phyloP scores from a whole-genome alignment of 1,140 invertebrate genomes.

The Cyrtorhinus lividipennis region DNA sequence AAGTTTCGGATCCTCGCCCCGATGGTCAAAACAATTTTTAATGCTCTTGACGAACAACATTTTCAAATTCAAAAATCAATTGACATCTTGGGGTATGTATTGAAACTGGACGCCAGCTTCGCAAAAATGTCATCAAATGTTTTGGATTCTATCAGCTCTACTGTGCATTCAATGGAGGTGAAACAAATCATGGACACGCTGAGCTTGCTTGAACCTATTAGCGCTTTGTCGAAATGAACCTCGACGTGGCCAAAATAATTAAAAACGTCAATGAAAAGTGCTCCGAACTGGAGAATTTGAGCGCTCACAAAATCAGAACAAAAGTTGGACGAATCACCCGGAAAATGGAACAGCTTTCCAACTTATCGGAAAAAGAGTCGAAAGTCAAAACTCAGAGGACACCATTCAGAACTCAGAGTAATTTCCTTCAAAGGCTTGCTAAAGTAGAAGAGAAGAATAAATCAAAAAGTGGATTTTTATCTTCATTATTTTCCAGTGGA shows the following conservation, averaged over 20 bases:
- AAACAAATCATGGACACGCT: constrained; percentile 12
- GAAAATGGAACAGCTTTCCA: neutral
- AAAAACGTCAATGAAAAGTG: neutral
- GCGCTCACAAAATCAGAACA: constrained; percentile 8
- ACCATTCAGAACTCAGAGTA: constrained; percentile 12
- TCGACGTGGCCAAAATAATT: neutral
- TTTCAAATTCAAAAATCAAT: neutral
- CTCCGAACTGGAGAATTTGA: neutral
- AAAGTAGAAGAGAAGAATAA: constrained; percentile 14
- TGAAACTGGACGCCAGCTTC: neutral
- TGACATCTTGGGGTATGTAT: neutral
- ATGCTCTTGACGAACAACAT: neutral
- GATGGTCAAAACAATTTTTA: neutral
- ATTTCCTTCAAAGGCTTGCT: constrained; percentile 14
- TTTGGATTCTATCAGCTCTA: neutral
- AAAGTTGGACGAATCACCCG: neutral
- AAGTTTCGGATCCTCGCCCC: neutral
- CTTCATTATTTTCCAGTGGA: neutral
- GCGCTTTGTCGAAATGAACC: neutral
- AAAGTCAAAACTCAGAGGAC: neutral
- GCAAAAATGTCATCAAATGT: neutral
- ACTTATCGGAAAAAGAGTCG: neutral
- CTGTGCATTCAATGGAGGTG: neutral
- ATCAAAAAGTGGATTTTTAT: neutral
- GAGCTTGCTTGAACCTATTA: constrained; percentile 1